Base-by-base conservation (phyloP, 2,797 vertebrate species). In the Potorous gilbertii region DNA sequence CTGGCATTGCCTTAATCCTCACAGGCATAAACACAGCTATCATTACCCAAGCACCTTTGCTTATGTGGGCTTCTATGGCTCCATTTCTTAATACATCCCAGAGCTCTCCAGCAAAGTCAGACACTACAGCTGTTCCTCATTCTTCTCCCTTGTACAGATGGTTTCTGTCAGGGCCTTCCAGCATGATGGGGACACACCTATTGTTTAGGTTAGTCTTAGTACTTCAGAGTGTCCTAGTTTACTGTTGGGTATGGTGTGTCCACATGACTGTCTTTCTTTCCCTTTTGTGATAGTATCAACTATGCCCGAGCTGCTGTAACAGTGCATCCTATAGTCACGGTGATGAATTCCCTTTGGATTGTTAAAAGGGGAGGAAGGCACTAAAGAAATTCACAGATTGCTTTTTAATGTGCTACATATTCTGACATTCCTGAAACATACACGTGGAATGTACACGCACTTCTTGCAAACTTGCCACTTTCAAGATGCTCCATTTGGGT, bases 11-110 rank as follows among this genome's bases (percentile, higher is more conserved):
- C 97, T 97, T 95, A 94, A 54, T 96, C 96, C 96, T 97, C 96
- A 54, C 94, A 46, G 96, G 96, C 96, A 92, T 97, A 97, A 98
- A 97, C 97, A 96, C 21, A 62, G 96, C 96, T 98, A 96, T 97
- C 96, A 97, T 97, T 97, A 97, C 96, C 91, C 94, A 96, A 46
- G 93, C 94, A 90, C 92, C 92, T 94, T 90, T n/a, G 87, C 95
- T 89, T 50, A 21, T 62, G 92, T 91, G 90, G 81, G 95, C 50
- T 94, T 56, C 93, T 54, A 90, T 91, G n/a, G 55, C 96, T 91
- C 50, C 66, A 66, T 4, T 87, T 90, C 94, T 90, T 14, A n/a
- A n/a, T 27, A 40, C 81, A 52, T 54, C 52, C 2, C 29, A 50
- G 74, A 46, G 40, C 34, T 34, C 66, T 29, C 66, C 40, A 31